A percentile compares a stretch with the other conserved stretches of the same genome.
These are phyloP conservation scores for Amorpha juglandis DNA, from an alignment of 2,888 invertebrate genomes.

Conservation along the genomic window DNA sequence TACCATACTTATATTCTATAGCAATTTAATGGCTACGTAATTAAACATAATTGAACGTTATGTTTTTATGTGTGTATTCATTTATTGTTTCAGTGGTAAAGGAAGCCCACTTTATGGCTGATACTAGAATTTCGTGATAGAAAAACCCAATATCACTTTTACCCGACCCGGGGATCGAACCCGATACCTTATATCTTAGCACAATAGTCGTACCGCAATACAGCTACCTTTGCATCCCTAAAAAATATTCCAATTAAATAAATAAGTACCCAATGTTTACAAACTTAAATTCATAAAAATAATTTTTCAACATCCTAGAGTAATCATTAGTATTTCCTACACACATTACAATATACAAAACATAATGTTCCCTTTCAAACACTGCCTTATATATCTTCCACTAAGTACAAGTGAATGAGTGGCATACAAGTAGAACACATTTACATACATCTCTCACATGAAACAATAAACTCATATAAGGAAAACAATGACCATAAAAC, in stretches of 20 bases:
- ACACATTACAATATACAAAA: constrained; percentile 1
- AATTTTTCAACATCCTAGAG: too few species aligned
- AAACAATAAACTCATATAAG: constrained; percentile 18
- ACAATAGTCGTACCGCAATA: too few species aligned
- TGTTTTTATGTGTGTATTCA: background rate
- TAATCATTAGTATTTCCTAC: background rate
- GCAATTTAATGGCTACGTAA: background rate
- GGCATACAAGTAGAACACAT: constrained; percentile 3
- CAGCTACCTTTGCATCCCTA: too few species aligned
- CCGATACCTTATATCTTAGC: too few species aligned
- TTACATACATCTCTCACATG: constrained; percentile 21
- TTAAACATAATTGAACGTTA: too few species aligned
- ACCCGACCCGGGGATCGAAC: too few species aligned
- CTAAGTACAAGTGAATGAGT: constrained; percentile 3
- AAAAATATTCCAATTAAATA: too few species aligned
- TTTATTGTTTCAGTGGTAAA: background rate
- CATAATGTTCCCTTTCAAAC: background rate
- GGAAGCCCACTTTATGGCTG: too few species aligned
- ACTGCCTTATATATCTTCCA: background rate
- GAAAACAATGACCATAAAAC: background rate
- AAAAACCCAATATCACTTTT: too few species aligned
- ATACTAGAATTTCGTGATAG: too few species aligned
- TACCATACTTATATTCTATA: background rate
- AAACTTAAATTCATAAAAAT: too few species aligned
- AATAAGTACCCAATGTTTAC: too few species aligned